A percentile compares a stretch with the other conserved stretches of the same genome.
phyloP scores from a whole-genome alignment of 2,113 vertebrate species.

The Deroptyus accipitrinus region DNA sequence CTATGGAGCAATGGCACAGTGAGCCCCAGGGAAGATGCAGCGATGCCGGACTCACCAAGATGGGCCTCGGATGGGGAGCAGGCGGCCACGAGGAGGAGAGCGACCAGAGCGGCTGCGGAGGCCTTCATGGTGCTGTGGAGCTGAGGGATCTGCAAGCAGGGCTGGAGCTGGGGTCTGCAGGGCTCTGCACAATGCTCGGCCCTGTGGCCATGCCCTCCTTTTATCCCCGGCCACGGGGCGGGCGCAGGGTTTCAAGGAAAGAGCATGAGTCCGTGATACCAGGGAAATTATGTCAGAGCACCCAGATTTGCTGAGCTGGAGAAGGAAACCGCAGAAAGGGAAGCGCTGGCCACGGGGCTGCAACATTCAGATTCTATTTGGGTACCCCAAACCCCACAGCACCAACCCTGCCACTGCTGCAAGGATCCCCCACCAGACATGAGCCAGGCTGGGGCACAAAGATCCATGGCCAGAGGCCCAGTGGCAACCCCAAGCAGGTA shows the following conservation, averaged over 20 bases:
- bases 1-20: fast-evolving
- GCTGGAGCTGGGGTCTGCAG: not conserved
- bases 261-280: not conserved
- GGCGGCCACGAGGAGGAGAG: not conserved
- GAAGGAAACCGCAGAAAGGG: not conserved
- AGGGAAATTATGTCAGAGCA: not conserved
- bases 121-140: not conserved
- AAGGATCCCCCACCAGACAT: fast-evolving
- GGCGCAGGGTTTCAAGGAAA: not conserved
- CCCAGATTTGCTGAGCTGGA: not conserved
- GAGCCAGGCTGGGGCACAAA: not conserved
- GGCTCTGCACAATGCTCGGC: not conserved
- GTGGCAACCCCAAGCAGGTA: not conserved
- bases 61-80: not conserved
- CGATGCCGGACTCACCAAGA: fast-evolving
- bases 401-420: not conserved
- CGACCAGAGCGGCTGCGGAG: not conserved
- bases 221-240: not conserved
- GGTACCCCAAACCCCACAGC: not conserved
- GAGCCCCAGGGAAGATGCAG: fast-evolving
- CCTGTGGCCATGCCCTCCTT: not conserved
- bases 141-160: fast-evolving
- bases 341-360: not conserved
- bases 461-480: not conserved
- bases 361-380: not conserved